Percentiles rank a stretch among this genome's conserved stretches.
Conservation (phyloP, 2,797 vertebrate genomes). For the Ibycter americanus region DNA sequence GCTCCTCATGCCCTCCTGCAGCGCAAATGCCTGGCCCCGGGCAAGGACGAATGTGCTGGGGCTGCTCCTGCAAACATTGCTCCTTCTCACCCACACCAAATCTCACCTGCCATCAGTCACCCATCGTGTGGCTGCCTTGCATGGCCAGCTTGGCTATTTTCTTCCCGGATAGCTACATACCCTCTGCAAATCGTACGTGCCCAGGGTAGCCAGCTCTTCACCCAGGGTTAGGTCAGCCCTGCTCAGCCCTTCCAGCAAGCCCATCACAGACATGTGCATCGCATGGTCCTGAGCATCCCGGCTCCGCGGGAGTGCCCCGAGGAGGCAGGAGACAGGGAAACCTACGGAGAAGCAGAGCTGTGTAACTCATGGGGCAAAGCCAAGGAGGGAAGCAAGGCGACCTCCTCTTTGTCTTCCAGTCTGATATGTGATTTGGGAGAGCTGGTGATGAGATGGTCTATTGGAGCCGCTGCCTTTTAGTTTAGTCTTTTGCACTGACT, state of each 20-base stretch:
- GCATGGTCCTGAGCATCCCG: not conserved
- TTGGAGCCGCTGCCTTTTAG: not conserved
- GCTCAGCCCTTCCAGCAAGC: not conserved
- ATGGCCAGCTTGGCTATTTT: not conserved
- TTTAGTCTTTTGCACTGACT: not conserved
- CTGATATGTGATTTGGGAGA: not conserved
- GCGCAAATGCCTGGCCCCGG: rapidly evolving
- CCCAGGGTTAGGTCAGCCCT: not conserved
- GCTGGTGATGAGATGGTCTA: not conserved
- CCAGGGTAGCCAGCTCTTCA: not conserved
- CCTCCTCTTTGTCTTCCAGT: not conserved
- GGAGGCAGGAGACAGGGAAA: not conserved
- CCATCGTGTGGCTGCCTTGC: not conserved
- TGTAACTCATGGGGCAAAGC: not conserved
- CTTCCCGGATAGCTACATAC: not conserved
- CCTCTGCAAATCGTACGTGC: rapidly evolving
- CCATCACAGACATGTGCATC: rapidly evolving
- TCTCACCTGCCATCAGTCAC: not conserved
- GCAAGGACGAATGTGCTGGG: not conserved
- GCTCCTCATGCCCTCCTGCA: not conserved
- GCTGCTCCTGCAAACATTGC: not conserved
- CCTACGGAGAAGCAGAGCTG: not conserved
- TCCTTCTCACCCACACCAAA: not conserved
- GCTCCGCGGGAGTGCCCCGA: rapidly evolving
- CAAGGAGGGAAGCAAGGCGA: not conserved